These are phyloP conservation scores for Thaumatotibia leucotreta DNA, from an alignment of 1,140 invertebrate species.

Conservation along the genomic window DNA sequence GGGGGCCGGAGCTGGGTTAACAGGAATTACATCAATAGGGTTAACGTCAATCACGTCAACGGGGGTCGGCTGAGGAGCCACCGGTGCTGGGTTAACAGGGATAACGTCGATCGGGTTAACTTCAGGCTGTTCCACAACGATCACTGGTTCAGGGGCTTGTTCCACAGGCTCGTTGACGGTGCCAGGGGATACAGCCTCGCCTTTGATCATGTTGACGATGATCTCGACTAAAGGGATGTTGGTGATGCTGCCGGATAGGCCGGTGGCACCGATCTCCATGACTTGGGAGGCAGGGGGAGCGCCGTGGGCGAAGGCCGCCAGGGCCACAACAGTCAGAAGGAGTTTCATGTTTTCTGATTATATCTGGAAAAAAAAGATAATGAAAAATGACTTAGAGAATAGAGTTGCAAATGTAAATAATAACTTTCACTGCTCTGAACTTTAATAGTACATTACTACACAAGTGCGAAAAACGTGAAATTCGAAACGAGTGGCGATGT, in stretches of 20 bases:
- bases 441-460: too few species aligned
- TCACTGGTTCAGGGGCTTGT: not conserved
- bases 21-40: not conserved
- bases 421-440: too few species aligned
- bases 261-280: not conserved
- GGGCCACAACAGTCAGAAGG: constrained; percentile 9
- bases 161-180: not conserved
- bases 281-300: not conserved
- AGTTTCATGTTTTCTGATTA: constrained; percentile 7
- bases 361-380: constrained; percentile 5
- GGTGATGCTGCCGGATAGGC: not conserved
- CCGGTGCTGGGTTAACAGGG: not conserved
- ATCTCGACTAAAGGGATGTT: not conserved
- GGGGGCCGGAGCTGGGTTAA: not conserved
- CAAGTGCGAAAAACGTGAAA: too few species aligned
- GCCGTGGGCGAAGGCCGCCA: not conserved
- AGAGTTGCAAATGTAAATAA: too few species aligned
- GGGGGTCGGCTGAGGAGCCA: too few species aligned
- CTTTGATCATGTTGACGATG: not conserved
- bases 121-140: not conserved
- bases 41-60: not conserved
- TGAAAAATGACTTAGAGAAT: too few species aligned
- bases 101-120: not conserved
- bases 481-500: too few species aligned
- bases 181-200: not conserved